Evolutionary conservation across 2,113 vertebrate species (phyloP).

Genomic region (Sapajus apella): DNA sequence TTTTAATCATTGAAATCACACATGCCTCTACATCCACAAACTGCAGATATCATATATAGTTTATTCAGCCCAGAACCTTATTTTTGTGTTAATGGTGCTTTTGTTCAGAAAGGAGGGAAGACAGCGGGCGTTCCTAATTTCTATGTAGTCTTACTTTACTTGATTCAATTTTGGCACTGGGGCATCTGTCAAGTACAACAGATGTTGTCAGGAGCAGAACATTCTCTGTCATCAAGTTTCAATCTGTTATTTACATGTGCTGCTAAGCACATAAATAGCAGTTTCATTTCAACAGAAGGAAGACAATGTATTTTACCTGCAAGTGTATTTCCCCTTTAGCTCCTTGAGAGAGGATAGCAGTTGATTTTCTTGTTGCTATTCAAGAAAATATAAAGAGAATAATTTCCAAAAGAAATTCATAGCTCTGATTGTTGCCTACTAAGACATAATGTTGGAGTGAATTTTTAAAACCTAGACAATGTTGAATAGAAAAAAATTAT

Average conservation of each 20-base stretch:
- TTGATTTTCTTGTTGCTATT: slow-evolving; percentile 42
- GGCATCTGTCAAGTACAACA: slow-evolving; percentile 73
- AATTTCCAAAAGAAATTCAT: not conserved
- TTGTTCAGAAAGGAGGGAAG: slow-evolving; percentile 21
- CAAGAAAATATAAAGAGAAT: slow-evolving; percentile 43
- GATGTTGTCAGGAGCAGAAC: slow-evolving; percentile 60
- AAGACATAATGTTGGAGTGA: not conserved
- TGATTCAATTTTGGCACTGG: slow-evolving; percentile 50
- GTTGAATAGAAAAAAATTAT: not conserved
- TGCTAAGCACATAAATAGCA: not conserved
- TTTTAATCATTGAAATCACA: slow-evolving; percentile 44
- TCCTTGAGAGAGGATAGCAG: not conserved
- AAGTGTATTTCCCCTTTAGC: not conserved
- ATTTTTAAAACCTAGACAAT: not conserved
- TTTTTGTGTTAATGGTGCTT: not conserved
- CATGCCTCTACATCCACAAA: not conserved
- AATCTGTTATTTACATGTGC: slow-evolving; percentile 59
- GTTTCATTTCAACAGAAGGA: slow-evolving; percentile 59
- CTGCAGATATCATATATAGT: not conserved
- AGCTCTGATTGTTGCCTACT: not conserved
- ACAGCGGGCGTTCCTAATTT: slow-evolving; percentile 59
- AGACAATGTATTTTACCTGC: slow-evolving; percentile 30
- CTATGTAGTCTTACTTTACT: slow-evolving; percentile 65
- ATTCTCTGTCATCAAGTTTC: slow-evolving; percentile 65
- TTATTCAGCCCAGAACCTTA: not conserved